Evolutionary conservation across 2,888 invertebrate species (phyloP).

Genomic region (Gastrophysa polygoni): DNA sequence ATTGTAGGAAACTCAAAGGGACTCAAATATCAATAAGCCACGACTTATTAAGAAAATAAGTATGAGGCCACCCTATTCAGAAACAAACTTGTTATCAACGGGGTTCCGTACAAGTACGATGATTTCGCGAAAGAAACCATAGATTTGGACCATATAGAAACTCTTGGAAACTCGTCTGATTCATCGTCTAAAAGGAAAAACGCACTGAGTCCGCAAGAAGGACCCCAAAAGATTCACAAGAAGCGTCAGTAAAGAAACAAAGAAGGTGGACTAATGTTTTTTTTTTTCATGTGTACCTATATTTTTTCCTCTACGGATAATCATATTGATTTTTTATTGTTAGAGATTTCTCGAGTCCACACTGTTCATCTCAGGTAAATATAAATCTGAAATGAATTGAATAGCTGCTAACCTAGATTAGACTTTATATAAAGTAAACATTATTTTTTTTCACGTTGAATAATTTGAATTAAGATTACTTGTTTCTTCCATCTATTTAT

Average conservation of each 20-base stretch:
- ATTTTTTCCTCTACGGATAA: too few species aligned
- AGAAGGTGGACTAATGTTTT: background rate
- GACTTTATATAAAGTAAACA: too few species aligned
- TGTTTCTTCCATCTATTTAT: too few species aligned
- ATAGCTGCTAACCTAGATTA: too few species aligned
- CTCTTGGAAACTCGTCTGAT: background rate
- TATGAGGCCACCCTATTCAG: background rate
- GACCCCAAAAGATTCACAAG: background rate
- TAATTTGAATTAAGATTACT: too few species aligned
- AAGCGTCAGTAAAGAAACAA: background rate
- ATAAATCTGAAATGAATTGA: too few species aligned
- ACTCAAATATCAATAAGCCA: background rate
- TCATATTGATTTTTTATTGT: too few species aligned
- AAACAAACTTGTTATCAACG: background rate
- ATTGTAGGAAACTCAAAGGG: background rate
- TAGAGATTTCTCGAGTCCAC: too few species aligned
- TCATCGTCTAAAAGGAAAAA: background rate
- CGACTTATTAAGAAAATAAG: background rate
- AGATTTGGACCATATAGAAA: too few species aligned
- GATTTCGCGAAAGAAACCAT: background rate
- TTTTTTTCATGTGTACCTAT: too few species aligned
- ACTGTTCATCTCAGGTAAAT: too few species aligned
- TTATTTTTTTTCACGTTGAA: too few species aligned
- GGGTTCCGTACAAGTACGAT: constrained; percentile 4
- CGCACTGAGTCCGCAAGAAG: background rate